A percentile compares a stretch with the other conserved stretches of the same genome.
These are phyloP conservation scores for Diadumene lineata DNA, from an alignment of 92 coral and sea anemone genomes.

Conservation along the genomic window DNA sequence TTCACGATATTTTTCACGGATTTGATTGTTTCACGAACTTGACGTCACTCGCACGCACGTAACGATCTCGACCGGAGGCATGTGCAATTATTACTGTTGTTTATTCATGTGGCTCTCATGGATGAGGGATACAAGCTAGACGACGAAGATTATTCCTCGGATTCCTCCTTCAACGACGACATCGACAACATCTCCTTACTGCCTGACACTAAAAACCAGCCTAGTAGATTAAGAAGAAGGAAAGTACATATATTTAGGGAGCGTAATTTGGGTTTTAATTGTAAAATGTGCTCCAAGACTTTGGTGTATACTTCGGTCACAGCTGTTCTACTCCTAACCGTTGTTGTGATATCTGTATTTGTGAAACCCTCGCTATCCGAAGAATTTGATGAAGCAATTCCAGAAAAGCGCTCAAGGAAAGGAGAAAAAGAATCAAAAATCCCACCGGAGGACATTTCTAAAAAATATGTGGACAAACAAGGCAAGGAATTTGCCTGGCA, in stretches of 20 bases:
- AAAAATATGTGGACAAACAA: slow-evolving; percentile 25
- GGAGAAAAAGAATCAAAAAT: slow-evolving; percentile 42
- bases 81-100: slow-evolving; percentile 38
- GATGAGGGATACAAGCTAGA: slow-evolving; percentile 46
- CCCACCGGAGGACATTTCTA: slow-evolving; percentile 14
- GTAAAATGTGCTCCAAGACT: slow-evolving; percentile 70
- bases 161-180: slow-evolving; percentile 66
- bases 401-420: slow-evolving; percentile 40
- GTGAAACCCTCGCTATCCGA: slow-evolving; percentile 77
- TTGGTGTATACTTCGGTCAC: slow-evolving; percentile 56
- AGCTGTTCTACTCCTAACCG: slow-evolving; percentile 58
- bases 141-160: slow-evolving; percentile 56
- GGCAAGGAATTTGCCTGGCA: slow-evolving; percentile 38
- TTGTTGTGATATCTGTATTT: slow-evolving; percentile 66
- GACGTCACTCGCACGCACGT: slow-evolving; percentile 33
- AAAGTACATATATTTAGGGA: slow-evolving; percentile 43
- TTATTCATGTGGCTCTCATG: slow-evolving; percentile 38
- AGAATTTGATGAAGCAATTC: slow-evolving; percentile 45
- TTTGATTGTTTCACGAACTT: slow-evolving; percentile 1
- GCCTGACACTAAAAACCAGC: slow-evolving; percentile 60
- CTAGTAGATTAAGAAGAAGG: slow-evolving; percentile 44
- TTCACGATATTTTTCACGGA: neutral
- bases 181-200: slow-evolving; percentile 71
- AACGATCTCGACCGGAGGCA: slow-evolving; percentile 39
- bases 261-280: slow-evolving; percentile 15